Conservation (phyloP, 2,113 vertebrate species). For the Thalassoma bifasciatum region DNA sequence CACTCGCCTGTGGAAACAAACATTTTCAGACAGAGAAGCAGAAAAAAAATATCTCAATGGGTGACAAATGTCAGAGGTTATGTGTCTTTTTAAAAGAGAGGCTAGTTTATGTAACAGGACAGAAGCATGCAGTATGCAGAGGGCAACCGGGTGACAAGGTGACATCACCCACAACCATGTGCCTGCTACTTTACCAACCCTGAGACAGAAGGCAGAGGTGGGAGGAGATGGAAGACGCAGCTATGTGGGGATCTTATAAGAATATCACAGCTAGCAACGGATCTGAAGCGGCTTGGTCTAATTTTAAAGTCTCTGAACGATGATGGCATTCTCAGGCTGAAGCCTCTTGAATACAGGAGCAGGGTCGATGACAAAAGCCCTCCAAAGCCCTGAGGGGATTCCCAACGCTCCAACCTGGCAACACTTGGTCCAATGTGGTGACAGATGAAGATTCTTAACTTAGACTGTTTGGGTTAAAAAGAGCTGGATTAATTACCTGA, state of each 20-base stretch:
- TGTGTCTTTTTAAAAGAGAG: neutral
- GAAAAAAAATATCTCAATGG: neutral
- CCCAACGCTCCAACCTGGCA: slow-evolving; percentile 45
- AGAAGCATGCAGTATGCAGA: slow-evolving; percentile 25
- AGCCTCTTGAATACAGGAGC: slow-evolving; percentile 27
- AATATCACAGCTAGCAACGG: slow-evolving; percentile 42
- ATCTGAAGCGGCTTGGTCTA: slow-evolving; percentile 57
- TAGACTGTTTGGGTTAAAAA: neutral
- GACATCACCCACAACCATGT: slow-evolving; percentile 65
- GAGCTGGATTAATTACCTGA: slow-evolving; percentile 9
- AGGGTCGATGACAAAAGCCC: slow-evolving; percentile 24
- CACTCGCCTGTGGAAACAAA: slow-evolving; percentile 84
- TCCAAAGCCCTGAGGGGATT: slow-evolving; percentile 34
- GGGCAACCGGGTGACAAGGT: slow-evolving; percentile 58
- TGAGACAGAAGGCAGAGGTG: slow-evolving; percentile 1
- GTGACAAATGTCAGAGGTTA: neutral
- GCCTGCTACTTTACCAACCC: slow-evolving; percentile 36
- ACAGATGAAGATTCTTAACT: slow-evolving; percentile 44
- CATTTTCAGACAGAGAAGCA: neutral
- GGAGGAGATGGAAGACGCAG: slow-evolving; percentile 8
- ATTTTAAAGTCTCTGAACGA: slow-evolving; percentile 62
- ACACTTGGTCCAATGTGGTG: neutral
- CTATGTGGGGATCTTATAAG: slow-evolving; percentile 50
- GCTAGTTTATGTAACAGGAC: slow-evolving; percentile 27
- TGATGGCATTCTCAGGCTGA: slow-evolving; percentile 17